Conservation (phyloP, 2,113 vertebrate genomes). For the Gambusia affinis region DNA sequence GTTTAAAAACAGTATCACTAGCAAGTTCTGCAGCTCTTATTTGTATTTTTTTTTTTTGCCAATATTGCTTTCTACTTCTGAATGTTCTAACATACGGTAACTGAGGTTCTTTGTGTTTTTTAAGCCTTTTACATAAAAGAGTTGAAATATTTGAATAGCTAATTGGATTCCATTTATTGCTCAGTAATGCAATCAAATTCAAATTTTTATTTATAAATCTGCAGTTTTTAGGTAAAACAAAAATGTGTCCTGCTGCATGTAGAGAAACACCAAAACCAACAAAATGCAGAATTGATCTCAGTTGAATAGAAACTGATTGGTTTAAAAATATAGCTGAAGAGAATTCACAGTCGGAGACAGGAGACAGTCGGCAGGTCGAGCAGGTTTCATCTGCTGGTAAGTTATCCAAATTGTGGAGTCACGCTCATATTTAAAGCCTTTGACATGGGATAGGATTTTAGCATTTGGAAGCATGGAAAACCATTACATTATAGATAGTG, state of each 20-base stretch:
- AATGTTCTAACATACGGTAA: neutral
- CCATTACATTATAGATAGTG: slow-evolving; percentile 68
- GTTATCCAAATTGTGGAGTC: slow-evolving; percentile 30
- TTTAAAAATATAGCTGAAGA: slow-evolving; percentile 14
- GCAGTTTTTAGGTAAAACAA: neutral
- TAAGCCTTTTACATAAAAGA: neutral
- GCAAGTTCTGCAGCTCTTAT: neutral
- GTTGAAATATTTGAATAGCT: neutral
- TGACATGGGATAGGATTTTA: slow-evolving; percentile 39
- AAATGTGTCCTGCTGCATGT: neutral
- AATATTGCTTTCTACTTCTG: neutral
- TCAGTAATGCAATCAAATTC: neutral
- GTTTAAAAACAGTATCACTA: too few relatives aligned
- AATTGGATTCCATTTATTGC: neutral
- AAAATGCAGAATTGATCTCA: neutral
- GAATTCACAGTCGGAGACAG: neutral
- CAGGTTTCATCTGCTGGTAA: slow-evolving; percentile 17
- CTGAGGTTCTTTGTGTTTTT: neutral
- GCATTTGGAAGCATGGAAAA: slow-evolving; percentile 62
- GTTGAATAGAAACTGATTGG: neutral
- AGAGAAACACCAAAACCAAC: neutral
- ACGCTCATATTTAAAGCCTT: slow-evolving; percentile 27
- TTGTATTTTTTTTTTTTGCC: neutral
- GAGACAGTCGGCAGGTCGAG: slow-evolving; percentile 3
- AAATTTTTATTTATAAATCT: neutral